Evolutionary conservation across 2,113 vertebrate genomes (phyloP).

Genomic region (Xiphias gladius): DNA sequence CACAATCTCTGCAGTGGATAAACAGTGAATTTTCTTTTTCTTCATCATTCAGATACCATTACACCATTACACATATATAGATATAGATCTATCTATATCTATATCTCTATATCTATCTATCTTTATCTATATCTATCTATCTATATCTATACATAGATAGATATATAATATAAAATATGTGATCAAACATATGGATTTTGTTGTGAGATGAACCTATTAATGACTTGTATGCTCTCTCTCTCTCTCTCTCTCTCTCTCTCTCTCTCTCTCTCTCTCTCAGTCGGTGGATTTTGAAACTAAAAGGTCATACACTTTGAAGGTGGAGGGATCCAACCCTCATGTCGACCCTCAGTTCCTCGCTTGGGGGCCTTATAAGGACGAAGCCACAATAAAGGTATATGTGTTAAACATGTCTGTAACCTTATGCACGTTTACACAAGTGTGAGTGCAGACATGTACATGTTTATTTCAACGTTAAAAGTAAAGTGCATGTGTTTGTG

Average conservation of each 20-base stretch:
- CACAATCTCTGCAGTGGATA: constrained; percentile 23
- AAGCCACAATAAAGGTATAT: constrained; percentile 91
- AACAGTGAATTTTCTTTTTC: background rate
- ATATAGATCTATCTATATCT: no score
- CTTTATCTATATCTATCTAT: no score
- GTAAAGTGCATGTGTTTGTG: background rate
- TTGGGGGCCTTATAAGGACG: constrained; percentile 97
- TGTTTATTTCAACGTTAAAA: background rate
- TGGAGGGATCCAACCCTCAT: constrained; percentile 94
- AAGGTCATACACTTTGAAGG: constrained; percentile 92
- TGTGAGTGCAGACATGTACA: background rate
- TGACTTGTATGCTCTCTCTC: background rate
- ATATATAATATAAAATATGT: no score
- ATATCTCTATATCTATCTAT: no score
- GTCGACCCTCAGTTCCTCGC: constrained; percentile 93
- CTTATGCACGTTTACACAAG: no score
- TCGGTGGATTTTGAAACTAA: constrained; percentile 95
- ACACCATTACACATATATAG: no score
- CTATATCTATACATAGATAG: no score
- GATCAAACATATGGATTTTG: background rate
- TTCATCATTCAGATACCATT: background rate
- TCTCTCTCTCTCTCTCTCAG: constrained; percentile 75
- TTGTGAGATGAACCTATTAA: constrained; percentile 5
- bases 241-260: background rate
- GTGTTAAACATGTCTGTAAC: background rate